These are phyloP conservation scores for Xyrichtys novacula DNA, from an alignment of 2,797 vertebrate genomes.

Conservation along the genomic window DNA sequence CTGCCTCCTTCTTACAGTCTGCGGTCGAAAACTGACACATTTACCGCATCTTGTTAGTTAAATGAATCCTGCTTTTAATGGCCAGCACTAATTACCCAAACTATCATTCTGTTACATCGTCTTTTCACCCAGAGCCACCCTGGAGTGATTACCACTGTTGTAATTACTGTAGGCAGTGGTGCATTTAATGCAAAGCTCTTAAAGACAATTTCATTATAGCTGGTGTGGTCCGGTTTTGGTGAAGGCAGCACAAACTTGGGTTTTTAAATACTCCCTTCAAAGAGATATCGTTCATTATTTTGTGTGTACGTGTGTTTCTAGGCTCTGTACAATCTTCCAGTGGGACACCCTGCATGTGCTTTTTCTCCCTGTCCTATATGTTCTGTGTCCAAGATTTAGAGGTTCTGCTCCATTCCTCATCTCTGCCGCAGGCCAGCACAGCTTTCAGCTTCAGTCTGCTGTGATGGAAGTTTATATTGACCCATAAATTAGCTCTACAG, in stretches of 20 bases:
- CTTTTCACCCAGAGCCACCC: slow-evolving; percentile 33
- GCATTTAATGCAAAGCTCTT: slow-evolving; percentile 40
- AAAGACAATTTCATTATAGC: slow-evolving; percentile 39
- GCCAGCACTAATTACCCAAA: slow-evolving; percentile 54
- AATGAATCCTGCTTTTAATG: slow-evolving; percentile 49
- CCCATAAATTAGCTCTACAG: slow-evolving; percentile 77
- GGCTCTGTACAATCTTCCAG: not conserved
- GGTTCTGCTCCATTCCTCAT: slow-evolving; percentile 57
- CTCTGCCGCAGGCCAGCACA: slow-evolving; percentile 59
- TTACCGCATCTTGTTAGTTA: slow-evolving; percentile 33
- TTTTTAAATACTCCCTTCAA: slow-evolving; percentile 11
- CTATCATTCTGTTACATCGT: slow-evolving; percentile 31
- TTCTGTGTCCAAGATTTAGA: slow-evolving; percentile 46
- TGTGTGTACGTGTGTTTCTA: slow-evolving; percentile 22
- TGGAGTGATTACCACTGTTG: slow-evolving; percentile 32
- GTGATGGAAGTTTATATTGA: slow-evolving; percentile 82
- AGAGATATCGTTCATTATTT: not conserved
- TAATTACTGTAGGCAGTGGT: slow-evolving; percentile 53
- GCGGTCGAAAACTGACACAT: slow-evolving; percentile 18
- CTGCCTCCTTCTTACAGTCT: not conserved
- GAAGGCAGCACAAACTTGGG: not conserved
- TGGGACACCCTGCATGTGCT: slow-evolving; percentile 5
- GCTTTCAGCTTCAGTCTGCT: slow-evolving; percentile 56
- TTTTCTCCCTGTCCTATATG: slow-evolving; percentile 20
- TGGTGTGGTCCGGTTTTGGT: slow-evolving; percentile 10